Conservation (phyloP, 2,113 vertebrate genomes). For the Ailuropoda melanoleuca region DNA sequence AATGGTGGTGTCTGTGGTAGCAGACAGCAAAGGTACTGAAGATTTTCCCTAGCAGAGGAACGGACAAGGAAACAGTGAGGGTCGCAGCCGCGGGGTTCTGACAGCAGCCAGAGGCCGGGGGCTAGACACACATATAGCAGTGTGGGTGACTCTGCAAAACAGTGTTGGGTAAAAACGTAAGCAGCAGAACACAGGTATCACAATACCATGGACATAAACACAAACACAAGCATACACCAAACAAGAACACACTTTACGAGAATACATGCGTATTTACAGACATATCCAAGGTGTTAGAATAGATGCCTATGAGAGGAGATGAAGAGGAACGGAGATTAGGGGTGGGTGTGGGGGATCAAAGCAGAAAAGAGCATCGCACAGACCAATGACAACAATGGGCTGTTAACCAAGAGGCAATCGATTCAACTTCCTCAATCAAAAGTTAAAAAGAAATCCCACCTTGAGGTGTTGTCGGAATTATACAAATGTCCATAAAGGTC, state of each 20-base stretch:
- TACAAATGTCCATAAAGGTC: not conserved
- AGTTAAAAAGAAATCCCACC: not conserved
- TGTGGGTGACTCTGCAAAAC: not conserved
- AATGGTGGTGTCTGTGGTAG: fast-evolving
- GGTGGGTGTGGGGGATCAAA: not conserved
- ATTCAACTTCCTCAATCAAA: not conserved
- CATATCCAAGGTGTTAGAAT: not conserved
- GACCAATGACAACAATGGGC: not conserved
- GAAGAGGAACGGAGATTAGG: not conserved
- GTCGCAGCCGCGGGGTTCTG: not conserved
- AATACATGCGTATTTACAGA: not conserved
- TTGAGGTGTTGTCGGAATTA: not conserved
- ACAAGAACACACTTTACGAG: not conserved
- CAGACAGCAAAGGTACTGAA: not conserved
- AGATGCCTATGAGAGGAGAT: not conserved
- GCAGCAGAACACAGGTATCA: not conserved
- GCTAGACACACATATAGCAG: not conserved
- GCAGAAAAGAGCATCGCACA: not conserved
- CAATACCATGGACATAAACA: not conserved
- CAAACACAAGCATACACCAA: not conserved
- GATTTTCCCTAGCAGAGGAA: not conserved
- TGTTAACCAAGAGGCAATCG: not conserved
- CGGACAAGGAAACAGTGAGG: not conserved
- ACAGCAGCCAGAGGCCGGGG: not conserved
- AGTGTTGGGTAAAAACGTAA: not conserved